Base-by-base conservation (phyloP, 2,888 invertebrate species). In the Nineta flava region DNA sequence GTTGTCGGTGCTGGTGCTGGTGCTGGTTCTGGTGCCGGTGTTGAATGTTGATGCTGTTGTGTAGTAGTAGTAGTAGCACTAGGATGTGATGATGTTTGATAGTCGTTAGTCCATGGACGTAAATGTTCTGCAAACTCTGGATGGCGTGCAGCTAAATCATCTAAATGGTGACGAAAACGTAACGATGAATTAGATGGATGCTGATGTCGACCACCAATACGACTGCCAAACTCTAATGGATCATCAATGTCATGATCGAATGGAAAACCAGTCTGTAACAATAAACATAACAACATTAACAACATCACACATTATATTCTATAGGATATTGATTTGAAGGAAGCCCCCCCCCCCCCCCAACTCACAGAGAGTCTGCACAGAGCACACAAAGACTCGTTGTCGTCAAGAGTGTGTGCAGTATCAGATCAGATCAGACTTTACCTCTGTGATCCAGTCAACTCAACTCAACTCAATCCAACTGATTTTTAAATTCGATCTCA, bases 91-190 rank as follows among this genome's bases (percentile, higher is more conserved):
- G 82, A 10, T 83, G 73, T 55, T n/a, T n/a, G n/a, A 32, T 43
- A 49, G 26, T 49, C 49, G 7, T 31, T 26, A 31, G 21, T 34
- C 47, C 71, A 70, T 59, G 69, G 59, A 49, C 76, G 68, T 57
- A 83, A 69, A 50, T 81, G 79, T 60, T 81, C 80, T 53, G 83
- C 83, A 59, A 85, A 77, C 63, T 84, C 82, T 35, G 85, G 85
- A 64, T 84, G 82, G 10, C 83, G 73, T 55, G 78, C 70, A 43
- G 81, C 83, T 56, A 84, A 70, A 61, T 82, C 78, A 67, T 82
- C 81, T 64, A 84, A 72, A 52, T 74, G 74, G 31, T 68, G 63
- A 9, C 68, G 66, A 53, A 76, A 71, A 50, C 71, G 63, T 9
- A 68, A 66, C 53, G 76, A 71, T 50, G 72, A 70, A 57, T 73